Conservation (phyloP, 2,113 vertebrate genomes). For the Alces alces region DNA sequence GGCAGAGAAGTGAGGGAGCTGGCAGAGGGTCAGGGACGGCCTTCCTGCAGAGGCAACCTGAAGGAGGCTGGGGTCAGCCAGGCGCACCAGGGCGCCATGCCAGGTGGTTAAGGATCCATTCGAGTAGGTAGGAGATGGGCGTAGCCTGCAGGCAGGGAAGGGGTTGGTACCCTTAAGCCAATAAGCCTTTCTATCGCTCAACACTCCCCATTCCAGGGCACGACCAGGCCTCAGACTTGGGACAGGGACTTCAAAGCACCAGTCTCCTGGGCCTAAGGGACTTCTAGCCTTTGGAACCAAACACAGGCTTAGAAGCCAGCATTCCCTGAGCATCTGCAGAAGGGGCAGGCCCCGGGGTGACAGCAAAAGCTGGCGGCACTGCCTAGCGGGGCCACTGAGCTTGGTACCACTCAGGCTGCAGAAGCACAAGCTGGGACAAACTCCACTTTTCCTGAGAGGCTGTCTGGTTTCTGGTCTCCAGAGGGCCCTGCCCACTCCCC, state of each 20-base stretch:
- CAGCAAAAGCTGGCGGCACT: not conserved
- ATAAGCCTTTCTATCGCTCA: not conserved
- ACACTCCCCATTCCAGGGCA: not conserved
- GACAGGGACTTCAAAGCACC: not conserved
- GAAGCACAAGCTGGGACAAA: not conserved
- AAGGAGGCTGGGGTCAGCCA: not conserved
- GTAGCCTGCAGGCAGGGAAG: not conserved
- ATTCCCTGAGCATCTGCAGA: not conserved
- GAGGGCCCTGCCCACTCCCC: not conserved
- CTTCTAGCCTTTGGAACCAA: not conserved
- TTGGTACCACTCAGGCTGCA: not conserved
- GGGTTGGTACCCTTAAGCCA: not conserved
- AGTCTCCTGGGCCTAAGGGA: not conserved
- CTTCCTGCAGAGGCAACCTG: not conserved
- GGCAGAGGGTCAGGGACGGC: not conserved
- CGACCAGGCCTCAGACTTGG: not conserved
- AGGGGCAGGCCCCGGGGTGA: not conserved
- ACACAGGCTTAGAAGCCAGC: not conserved
- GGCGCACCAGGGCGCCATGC: rapidly evolving
- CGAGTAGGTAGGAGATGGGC: rapidly evolving
- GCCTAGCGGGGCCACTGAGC: not conserved
- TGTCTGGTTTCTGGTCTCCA: not conserved
- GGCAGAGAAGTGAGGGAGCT: not conserved
- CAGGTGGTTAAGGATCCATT: not conserved
- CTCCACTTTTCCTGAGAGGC: not conserved